phyloP scores from a whole-genome alignment of 2,113 vertebrate genomes.

The Poeciliopsis turrubarensis region DNA sequence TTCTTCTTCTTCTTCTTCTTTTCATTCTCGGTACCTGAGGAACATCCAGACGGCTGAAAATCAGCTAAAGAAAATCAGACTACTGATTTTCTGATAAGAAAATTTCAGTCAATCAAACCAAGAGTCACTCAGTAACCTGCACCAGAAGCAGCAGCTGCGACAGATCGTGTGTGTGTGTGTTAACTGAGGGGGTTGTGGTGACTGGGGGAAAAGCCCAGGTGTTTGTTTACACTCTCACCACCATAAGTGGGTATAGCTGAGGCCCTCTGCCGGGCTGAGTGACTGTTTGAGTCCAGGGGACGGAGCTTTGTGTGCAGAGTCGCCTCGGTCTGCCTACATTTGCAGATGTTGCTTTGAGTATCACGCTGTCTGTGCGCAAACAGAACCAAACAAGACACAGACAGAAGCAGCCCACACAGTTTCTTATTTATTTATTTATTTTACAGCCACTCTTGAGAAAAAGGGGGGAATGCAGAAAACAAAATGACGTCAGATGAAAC shows the following conservation, averaged over 20 bases:
- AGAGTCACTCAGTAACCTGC: slow-evolving; percentile 25
- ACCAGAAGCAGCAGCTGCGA: slow-evolving; percentile 55
- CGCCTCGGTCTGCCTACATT: slow-evolving; percentile 57
- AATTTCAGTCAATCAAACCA: slow-evolving; percentile 43
- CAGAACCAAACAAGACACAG: slow-evolving; percentile 50
- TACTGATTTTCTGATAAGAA: slow-evolving; percentile 30
- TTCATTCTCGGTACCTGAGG: slow-evolving; percentile 22
- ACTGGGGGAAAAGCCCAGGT: slow-evolving; percentile 60
- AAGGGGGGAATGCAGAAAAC: slow-evolving; percentile 5
- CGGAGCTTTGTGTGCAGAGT: slow-evolving; percentile 63
- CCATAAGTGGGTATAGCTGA: slow-evolving; percentile 60
- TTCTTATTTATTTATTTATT: slow-evolving; percentile 1
- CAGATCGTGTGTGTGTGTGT: slow-evolving; percentile 22
- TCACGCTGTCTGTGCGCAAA: slow-evolving; percentile 58
- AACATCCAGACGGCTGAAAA: slow-evolving; percentile 20
- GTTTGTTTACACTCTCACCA: slow-evolving; percentile 71
- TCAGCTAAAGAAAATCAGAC: slow-evolving; percentile 29
- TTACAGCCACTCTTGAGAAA: slow-evolving; percentile 27
- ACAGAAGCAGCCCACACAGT: slow-evolving; percentile 25
- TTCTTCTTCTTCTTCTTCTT: no score
- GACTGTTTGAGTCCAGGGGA: slow-evolving; percentile 30
- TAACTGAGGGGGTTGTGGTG: slow-evolving; percentile 44
- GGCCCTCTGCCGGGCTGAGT: slow-evolving; percentile 33
- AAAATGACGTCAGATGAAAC: slow-evolving; percentile 9
- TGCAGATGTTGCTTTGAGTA: slow-evolving; percentile 48